Evolutionary conservation across 2,797 vertebrate genomes (phyloP).

Genomic region (Enteromius thamalakanensis): DNA sequence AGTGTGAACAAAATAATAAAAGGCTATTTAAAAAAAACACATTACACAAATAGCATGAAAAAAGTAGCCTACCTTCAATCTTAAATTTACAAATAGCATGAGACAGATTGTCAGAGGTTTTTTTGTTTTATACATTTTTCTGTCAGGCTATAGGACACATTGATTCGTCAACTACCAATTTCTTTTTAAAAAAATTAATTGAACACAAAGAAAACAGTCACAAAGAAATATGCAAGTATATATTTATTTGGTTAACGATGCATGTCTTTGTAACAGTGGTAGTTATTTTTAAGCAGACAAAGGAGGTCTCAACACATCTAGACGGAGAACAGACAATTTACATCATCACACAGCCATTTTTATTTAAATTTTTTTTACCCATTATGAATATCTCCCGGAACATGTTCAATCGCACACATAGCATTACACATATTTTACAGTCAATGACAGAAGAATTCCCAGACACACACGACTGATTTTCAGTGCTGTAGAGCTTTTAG

Average conservation of each 20-base stretch:
- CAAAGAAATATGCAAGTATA: not conserved
- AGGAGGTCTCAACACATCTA: not conserved
- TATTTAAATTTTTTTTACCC: not conserved
- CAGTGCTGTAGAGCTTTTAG: not conserved
- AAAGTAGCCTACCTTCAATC: too few species aligned
- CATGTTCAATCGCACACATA: not conserved
- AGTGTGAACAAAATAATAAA: too few species aligned
- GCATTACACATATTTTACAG: slow-evolving; percentile 17
- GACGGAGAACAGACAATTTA: not conserved
- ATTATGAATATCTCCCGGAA: not conserved
- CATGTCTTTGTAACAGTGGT: not conserved
- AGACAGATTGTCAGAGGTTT: not conserved
- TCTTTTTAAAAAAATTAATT: not conserved
- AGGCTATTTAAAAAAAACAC: too few species aligned
- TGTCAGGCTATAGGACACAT: too few species aligned
- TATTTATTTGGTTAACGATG: slow-evolving; percentile 11
- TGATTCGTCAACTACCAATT: too few species aligned
- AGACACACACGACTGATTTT: slow-evolving; percentile 19
- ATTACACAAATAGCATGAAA: too few species aligned
- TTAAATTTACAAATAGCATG: too few species aligned
- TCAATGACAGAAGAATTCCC: slow-evolving; percentile 18
- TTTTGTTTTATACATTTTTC: not conserved
- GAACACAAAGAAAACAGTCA: slow-evolving; percentile 4
- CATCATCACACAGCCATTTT: not conserved
- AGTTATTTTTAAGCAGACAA: not conserved